Percentiles rank a stretch among this genome's conserved stretches.
phyloP scores from a whole-genome alignment of 2,888 invertebrate species.

The Metacarcinus magister region DNA sequence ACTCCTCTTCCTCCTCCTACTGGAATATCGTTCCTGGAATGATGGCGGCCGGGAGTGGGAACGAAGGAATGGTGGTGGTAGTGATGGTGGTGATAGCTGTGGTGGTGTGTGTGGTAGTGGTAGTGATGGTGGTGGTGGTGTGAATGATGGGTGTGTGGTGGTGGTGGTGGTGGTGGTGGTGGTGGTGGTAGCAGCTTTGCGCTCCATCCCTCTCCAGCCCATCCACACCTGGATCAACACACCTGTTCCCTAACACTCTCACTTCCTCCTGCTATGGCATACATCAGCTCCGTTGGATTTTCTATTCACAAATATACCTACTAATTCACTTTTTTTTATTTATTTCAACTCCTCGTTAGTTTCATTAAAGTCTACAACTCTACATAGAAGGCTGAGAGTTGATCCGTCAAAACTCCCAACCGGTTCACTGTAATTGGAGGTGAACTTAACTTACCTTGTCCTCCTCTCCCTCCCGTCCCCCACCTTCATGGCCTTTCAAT shows the following conservation, averaged over 20 bases:
- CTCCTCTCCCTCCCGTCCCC: background rate
- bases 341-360: background rate
- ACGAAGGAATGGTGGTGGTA: background rate
- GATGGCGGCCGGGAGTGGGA: background rate
- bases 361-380: background rate
- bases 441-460: background rate
- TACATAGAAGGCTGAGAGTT: too few relatives aligned
- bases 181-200: background rate
- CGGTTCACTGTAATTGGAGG: too few relatives aligned
- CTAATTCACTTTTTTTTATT: background rate
- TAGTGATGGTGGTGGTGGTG: background rate
- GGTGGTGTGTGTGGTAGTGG: background rate
- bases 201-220: background rate
- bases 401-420: too few relatives aligned
- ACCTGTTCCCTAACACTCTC: background rate
- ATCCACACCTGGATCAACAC: background rate
- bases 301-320: background rate
- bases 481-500: background rate
- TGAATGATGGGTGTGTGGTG: background rate
- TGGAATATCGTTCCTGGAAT: conserved; percentile 20
- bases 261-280: background rate
- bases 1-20: background rate
- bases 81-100: background rate
- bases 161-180: background rate
- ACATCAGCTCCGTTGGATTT: background rate